phyloP scores from a whole-genome alignment of 2,888 invertebrate genomes.

The Aplocera efformata region DNA sequence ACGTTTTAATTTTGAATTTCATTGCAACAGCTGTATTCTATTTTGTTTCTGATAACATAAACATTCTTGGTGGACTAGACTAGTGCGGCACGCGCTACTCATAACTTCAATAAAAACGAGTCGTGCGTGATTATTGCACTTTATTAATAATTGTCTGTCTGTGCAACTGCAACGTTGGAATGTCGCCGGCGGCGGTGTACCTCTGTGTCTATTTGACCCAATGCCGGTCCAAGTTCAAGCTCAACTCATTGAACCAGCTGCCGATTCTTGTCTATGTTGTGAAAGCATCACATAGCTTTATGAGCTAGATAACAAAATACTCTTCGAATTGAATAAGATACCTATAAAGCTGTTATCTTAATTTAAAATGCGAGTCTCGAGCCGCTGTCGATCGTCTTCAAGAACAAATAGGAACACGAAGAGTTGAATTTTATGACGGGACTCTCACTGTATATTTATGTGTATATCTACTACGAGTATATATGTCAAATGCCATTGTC shows the following conservation, averaged over 20 bases:
- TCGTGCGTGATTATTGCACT: conserved; percentile 35
- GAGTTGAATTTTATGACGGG: conserved; percentile 44
- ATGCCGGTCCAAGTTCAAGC: conserved; percentile 66
- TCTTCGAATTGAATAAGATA: conserved; percentile 59
- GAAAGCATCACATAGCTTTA: conserved; percentile 49
- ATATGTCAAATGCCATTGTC: no score
- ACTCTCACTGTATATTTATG: conserved; percentile 13
- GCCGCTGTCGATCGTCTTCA: conserved; percentile 48
- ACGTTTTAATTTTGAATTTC: conserved; percentile 23
- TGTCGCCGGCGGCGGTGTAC: conserved; percentile 31
- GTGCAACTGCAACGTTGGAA: conserved; percentile 37
- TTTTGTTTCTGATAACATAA: conserved; percentile 36
- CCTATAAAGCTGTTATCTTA: conserved; percentile 70
- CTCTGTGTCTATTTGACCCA: conserved; percentile 52
- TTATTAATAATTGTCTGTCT: conserved; percentile 46
- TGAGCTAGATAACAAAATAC: conserved; percentile 52
- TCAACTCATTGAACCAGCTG: conserved; percentile 36
- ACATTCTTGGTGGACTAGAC: conserved; percentile 28
- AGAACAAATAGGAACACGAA: conserved; percentile 43
- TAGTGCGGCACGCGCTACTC: conserved; percentile 23
- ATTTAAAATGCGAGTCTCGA: conserved; percentile 55
- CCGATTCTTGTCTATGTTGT: conserved; percentile 45
- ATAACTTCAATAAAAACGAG: conserved; percentile 25
- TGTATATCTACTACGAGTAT: no score
- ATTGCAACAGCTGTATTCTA: conserved; percentile 33